Evolutionary conservation across 2,797 vertebrate species (phyloP).

Genomic region (Mus caroli): DNA sequence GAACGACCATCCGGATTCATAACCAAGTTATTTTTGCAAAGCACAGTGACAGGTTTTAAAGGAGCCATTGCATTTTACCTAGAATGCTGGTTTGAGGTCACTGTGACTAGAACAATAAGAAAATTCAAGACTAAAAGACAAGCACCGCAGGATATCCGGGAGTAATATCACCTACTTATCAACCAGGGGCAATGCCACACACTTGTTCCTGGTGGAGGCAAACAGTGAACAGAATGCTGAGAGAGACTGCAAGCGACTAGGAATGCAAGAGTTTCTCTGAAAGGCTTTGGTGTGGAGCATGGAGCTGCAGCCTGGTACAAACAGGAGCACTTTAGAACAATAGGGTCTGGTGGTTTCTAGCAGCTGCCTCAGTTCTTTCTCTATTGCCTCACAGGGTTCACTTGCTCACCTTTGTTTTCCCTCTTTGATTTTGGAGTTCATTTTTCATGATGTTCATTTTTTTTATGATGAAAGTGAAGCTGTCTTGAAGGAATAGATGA

Average conservation of each 20-base stretch:
- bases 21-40: slow-evolving; percentile 87
- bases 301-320: slow-evolving; percentile 77
- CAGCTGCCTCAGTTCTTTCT: slow-evolving; percentile 83
- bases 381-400: slow-evolving; percentile 80
- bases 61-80: slow-evolving; percentile 86
- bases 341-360: slow-evolving; percentile 85
- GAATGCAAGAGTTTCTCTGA: slow-evolving; percentile 63
- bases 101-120: slow-evolving; percentile 88
- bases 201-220: slow-evolving; percentile 84
- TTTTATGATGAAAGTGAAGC: slow-evolving; percentile 86
- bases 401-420: slow-evolving; percentile 85
- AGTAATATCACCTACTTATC: slow-evolving; percentile 88
- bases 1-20: slow-evolving; percentile 82
- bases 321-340: slow-evolving; percentile 85
- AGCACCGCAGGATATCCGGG: slow-evolving; percentile 88
- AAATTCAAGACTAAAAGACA: slow-evolving; percentile 85
- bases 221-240: slow-evolving; percentile 87
- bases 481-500: slow-evolving; percentile 87
- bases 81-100: slow-evolving; percentile 86
- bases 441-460: slow-evolving; percentile 87
- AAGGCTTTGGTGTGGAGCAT: slow-evolving; percentile 64
- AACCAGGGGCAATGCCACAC: slow-evolving; percentile 84
- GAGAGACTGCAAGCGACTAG: slow-evolving; percentile 64
- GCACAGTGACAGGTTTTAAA: slow-evolving; percentile 86
- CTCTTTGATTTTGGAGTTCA: slow-evolving; percentile 87